Evolutionary conservation across 1,140 invertebrate species (phyloP), one percentile per base, ranked within the genome.

Genomic region (Plectus sambesii): DNA sequence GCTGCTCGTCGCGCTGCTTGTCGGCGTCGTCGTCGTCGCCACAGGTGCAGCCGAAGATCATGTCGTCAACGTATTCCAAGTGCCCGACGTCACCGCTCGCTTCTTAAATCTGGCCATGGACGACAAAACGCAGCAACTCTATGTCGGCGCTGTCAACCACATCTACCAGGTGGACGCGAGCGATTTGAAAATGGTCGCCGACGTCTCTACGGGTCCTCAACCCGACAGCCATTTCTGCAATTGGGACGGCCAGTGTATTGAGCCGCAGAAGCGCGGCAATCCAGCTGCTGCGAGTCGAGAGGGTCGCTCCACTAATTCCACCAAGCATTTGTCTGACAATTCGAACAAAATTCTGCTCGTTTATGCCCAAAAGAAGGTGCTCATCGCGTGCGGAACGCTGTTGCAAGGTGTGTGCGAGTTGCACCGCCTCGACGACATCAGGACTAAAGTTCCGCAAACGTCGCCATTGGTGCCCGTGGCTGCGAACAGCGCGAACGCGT

Each of bases 311-410:
- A 12, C 27, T 23, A 6, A 46, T 40, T 35, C 44, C 41, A 22
- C 45, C 41, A 1, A 64, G 56, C 42, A 23, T 49, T 19, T 43
- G 27, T 87, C 83, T 8, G 82, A 93, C 73, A 94, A 90, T 72
- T 81, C 85, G 54, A 96, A 93, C 74, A 97, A 96, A 72, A 88
- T 86, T 27, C 74, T 98, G 51, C 82, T 94, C 29, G 88, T 96
- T 55, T 87, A 96, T 74, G 86, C 90, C 65, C 81, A 81, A 4
- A 82, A 84, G 43, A 82, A 84, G 17, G 75, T 82, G n/a, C 74
- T 97, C n/a, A 90, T 97, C 54, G 80, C 81, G 3, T 97, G 92
- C 72, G 88, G 88, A 8, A 87, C 83, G 55, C 72, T 94, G 25
- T 86, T 84, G 56, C 79, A 79, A 61, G 90, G 90, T 8, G 80